Percentiles rank a stretch among this genome's conserved stretches.
Conservation (phyloP, 2,113 vertebrate genomes). For the Crocuta crocuta region DNA sequence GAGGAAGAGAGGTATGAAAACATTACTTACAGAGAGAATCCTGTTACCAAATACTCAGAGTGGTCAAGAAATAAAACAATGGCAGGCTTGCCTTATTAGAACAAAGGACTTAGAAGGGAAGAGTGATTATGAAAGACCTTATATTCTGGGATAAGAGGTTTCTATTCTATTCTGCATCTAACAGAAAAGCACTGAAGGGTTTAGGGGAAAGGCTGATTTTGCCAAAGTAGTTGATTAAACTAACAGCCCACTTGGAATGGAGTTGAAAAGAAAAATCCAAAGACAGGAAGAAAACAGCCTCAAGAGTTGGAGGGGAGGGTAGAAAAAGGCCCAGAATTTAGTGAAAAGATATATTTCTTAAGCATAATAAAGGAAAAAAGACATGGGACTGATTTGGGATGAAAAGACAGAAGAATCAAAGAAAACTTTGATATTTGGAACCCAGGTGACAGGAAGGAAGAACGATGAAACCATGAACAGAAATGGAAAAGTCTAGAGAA, state of each 20-base stretch:
- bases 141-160: not conserved
- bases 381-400: not conserved
- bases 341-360: not conserved
- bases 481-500: not conserved
- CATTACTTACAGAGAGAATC: not conserved
- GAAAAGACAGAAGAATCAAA: not conserved
- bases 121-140: not conserved
- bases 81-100: not conserved
- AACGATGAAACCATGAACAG: not conserved
- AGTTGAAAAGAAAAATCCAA: not conserved
- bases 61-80: not conserved
- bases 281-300: not conserved
- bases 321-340: not conserved
- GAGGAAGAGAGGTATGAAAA: not conserved
- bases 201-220: not conserved
- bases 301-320: not conserved
- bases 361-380: not conserved
- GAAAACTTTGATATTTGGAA: not conserved
- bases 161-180: not conserved
- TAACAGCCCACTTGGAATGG: not conserved
- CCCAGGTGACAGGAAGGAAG: not conserved
- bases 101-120: not conserved
- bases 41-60: not conserved
- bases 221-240: not conserved
- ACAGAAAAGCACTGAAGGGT: not conserved